Conservation (phyloP, 1,140 invertebrate genomes). For the Diachasma alloeum region DNA sequence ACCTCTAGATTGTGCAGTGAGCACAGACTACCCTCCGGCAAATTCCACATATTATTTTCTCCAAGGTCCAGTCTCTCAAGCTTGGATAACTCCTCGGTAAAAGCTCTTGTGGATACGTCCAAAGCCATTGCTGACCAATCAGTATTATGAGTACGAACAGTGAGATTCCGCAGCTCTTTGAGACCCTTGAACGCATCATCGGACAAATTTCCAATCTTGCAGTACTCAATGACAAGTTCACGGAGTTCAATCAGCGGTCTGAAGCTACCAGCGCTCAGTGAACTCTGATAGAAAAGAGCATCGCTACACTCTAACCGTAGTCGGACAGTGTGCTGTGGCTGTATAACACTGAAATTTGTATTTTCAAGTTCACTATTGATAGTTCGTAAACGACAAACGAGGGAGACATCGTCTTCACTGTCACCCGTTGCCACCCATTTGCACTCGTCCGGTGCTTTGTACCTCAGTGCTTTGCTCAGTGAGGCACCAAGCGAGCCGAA, state of each 20-base stretch:
- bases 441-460: conserved; percentile 86
- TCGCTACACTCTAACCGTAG: conserved; percentile 85
- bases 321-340: conserved; percentile 85
- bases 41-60: conserved; percentile 85
- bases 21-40: conserved; percentile 85
- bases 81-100: conserved; percentile 76
- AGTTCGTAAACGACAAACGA: conserved; percentile 81
- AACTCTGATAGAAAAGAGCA: conserved; percentile 85
- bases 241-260: conserved; percentile 81
- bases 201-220: conserved; percentile 88
- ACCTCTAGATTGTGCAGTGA: conserved; percentile 78
- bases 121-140: conserved; percentile 88
- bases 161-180: conserved; percentile 82
- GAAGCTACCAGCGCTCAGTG: conserved; percentile 85
- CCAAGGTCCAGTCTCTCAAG: conserved; percentile 84
- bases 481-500: conserved; percentile 75
- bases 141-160: conserved; percentile 86
- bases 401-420: conserved; percentile 74
- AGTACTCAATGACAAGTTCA: conserved; percentile 87
- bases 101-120: conserved; percentile 79
- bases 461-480: conserved; percentile 74
- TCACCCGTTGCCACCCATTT: conserved; percentile 77
- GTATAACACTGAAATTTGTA: conserved; percentile 88
- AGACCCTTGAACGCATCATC: conserved; percentile 84
- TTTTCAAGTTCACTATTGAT: conserved; percentile 90